phyloP scores from a whole-genome alignment of 2,113 vertebrate genomes.

The Paramormyrops kingsleyae region DNA sequence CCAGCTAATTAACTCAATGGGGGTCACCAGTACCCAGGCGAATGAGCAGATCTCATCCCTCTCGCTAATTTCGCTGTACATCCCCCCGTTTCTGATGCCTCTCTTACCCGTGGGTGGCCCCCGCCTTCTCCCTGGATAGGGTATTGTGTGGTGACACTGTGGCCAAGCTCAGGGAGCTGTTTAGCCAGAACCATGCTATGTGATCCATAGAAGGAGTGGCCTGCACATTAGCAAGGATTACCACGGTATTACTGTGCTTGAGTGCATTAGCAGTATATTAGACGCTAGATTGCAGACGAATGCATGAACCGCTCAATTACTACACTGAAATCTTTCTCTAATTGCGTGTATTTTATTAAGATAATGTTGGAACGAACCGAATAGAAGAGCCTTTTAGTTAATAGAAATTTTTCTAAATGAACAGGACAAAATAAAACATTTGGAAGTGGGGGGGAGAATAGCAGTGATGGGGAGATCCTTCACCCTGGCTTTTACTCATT shows the following conservation, averaged over 20 bases:
- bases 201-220: conserved; percentile 45
- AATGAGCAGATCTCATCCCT: not conserved
- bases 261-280: conserved; percentile 61
- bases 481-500: not conserved
- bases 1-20: not conserved
- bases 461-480: not conserved
- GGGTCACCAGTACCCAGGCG: not conserved
- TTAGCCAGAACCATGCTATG: conserved; percentile 46
- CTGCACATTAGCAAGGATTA: conserved; percentile 56
- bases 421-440: not conserved
- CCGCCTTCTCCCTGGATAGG: not conserved
- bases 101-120: not conserved
- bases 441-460: too few relatives aligned
- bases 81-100: not conserved
- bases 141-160: not conserved
- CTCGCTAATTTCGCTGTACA: not conserved
- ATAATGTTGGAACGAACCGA: conserved; percentile 51
- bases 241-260: conserved; percentile 48
- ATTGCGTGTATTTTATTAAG: conserved; percentile 58
- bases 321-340: conserved; percentile 53
- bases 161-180: conserved; percentile 49
- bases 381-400: conserved; percentile 38
- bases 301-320: conserved; percentile 50
- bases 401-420: conserved; percentile 2
- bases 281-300: conserved; percentile 52